Conservation (phyloP, 2,113 vertebrate species). For the Pandion haliaetus region DNA sequence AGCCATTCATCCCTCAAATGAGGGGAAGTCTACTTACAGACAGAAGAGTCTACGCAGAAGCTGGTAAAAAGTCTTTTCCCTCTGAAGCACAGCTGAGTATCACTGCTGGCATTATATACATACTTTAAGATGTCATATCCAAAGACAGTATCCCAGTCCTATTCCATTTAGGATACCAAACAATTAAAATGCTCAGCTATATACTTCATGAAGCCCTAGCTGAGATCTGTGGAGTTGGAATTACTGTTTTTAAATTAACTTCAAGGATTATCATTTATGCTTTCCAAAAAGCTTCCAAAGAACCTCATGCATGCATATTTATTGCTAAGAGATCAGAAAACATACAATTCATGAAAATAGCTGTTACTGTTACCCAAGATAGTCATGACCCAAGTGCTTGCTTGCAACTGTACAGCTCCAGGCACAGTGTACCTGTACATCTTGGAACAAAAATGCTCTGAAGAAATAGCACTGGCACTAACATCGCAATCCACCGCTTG, state of each 20-base stretch:
- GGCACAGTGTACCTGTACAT: neutral
- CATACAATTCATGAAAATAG: neutral
- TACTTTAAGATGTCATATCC: neutral
- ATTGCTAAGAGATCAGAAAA: neutral
- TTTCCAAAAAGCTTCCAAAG: neutral
- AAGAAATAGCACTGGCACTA: neutral
- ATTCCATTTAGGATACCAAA: neutral
- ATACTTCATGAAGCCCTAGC: neutral
- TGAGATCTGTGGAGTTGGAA: neutral
- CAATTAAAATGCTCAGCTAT: neutral
- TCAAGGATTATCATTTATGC: neutral
- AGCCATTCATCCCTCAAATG: neutral
- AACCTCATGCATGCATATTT: neutral
- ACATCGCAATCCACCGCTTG: neutral
- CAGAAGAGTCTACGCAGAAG: neutral
- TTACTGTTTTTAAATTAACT: neutral
- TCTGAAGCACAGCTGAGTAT: neutral
- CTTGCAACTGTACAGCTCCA: neutral
- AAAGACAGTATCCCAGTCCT: neutral
- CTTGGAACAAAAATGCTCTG: neutral
- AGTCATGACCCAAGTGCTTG: neutral
- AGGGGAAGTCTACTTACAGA: neutral
- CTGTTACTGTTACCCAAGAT: neutral
- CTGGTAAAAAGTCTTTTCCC: neutral
- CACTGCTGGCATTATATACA: rapidly evolving